A percentile compares a stretch with the other conserved stretches of the same genome.
phyloP scores from a whole-genome alignment of 2,113 vertebrate genomes.

The Perognathus longimembris region DNA sequence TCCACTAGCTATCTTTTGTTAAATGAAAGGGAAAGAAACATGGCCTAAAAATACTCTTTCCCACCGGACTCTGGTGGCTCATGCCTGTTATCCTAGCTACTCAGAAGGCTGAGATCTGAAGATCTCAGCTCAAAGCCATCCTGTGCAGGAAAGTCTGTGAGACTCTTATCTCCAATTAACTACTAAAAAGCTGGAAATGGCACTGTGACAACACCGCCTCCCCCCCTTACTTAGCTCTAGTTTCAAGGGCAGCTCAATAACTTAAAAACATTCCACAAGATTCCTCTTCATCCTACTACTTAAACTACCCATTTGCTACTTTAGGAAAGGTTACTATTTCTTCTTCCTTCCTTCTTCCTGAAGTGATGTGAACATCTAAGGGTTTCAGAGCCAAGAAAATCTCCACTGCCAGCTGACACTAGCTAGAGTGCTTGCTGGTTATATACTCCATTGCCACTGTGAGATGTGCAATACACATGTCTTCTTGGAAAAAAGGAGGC shows the following conservation, averaged over 20 bases:
- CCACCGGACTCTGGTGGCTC: too few species aligned
- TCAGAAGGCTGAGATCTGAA: too few species aligned
- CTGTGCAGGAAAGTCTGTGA: too few species aligned
- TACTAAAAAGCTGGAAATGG: too few species aligned
- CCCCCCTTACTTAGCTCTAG: background rate
- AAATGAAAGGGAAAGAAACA: background rate
- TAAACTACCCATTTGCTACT: background rate
- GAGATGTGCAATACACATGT: background rate
- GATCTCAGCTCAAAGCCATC: too few species aligned
- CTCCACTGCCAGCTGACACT: background rate
- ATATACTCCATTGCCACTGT: background rate
- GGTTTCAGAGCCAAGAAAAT: background rate
- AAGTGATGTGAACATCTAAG: background rate
- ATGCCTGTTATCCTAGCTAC: too few species aligned
- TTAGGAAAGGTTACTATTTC: background rate
- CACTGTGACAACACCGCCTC: too few species aligned
- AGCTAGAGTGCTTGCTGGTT: background rate
- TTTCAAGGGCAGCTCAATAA: background rate
- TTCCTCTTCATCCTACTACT: background rate
- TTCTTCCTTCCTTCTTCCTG: background rate
- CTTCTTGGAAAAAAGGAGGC: background rate
- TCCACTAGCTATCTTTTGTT: constrained; percentile 15
- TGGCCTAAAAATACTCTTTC: background rate
- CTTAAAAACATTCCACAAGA: constrained; percentile 18
- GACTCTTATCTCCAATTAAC: too few species aligned